These are phyloP conservation scores for Brienomyrus longianalis DNA, from an alignment of 2,113 vertebrate genomes.

Conservation along the genomic window DNA sequence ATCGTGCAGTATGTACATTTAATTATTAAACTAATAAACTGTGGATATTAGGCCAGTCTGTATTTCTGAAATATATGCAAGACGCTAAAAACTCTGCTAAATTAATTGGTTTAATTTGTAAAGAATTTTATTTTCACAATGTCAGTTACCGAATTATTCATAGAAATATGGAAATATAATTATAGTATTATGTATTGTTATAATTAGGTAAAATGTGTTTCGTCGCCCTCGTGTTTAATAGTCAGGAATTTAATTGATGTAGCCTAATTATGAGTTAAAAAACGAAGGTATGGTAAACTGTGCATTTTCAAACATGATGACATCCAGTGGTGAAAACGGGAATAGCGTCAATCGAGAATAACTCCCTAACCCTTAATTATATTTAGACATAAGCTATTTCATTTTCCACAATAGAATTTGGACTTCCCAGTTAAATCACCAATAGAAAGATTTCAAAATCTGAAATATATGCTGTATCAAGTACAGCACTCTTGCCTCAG, in stretches of 20 bases:
- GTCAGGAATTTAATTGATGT: neutral
- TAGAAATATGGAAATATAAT: neutral
- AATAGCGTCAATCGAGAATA: neutral
- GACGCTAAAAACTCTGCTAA: neutral
- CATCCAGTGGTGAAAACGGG: neutral
- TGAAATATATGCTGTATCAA: too few species aligned
- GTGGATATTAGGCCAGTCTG: neutral
- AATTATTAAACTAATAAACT: neutral
- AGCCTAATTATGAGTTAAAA: neutral
- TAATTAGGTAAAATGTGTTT: neutral
- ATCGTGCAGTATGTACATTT: neutral
- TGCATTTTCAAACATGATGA: neutral
- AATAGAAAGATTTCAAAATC: neutral
- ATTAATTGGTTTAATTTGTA: neutral
- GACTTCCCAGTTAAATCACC: neutral
- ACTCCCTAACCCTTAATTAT: neutral
- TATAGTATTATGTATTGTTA: neutral
- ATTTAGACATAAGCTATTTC: neutral
- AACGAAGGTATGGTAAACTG: neutral
- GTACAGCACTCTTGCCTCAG: neutral
- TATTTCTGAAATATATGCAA: neutral
- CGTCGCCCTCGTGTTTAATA: neutral
- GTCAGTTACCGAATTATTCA: neutral
- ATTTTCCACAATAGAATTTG: neutral
- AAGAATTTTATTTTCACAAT: neutral